phyloP scores from a whole-genome alignment of 2,113 vertebrate genomes.

The Caloenas nicobarica region DNA sequence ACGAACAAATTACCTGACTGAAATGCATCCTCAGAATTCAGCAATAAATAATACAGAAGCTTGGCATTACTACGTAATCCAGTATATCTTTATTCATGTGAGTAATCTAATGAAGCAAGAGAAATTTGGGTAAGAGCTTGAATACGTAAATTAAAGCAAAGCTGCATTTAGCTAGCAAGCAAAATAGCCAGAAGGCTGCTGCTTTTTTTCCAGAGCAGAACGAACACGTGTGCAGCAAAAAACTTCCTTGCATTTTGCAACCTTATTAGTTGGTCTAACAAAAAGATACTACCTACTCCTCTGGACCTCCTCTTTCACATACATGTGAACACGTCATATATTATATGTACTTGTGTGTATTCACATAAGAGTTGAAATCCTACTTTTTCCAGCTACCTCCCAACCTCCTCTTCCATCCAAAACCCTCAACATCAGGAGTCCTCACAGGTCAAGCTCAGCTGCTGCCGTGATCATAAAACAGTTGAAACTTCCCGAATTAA shows the following conservation, averaged over 20 bases:
- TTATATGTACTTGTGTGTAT: rapidly evolving
- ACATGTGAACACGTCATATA: not conserved
- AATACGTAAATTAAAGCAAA: slow-evolving; percentile 41
- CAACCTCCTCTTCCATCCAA: not conserved
- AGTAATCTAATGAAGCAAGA: slow-evolving; percentile 17
- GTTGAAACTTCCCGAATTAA: not conserved
- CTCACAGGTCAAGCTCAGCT: not conserved
- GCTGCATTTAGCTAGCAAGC: not conserved
- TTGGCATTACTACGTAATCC: not conserved
- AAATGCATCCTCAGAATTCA: not conserved
- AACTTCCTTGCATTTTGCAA: not conserved
- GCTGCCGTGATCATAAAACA: not conserved
- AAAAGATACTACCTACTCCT: not conserved
- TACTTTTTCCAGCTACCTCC: not conserved
- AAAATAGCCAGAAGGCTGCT: not conserved
- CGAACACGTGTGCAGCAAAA: not conserved
- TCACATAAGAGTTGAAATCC: not conserved
- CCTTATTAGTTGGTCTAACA: not conserved
- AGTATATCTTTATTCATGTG: not conserved
- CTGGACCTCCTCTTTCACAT: not conserved
- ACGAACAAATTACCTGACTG: not conserved
- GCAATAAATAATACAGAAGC: slow-evolving; percentile 1
- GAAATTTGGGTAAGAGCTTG: not conserved
- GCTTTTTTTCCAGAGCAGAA: not conserved
- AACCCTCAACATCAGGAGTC: not conserved